Evolutionary conservation across 2,797 vertebrate genomes (phyloP).

Genomic region (Gobionotothen gibberifrons): DNA sequence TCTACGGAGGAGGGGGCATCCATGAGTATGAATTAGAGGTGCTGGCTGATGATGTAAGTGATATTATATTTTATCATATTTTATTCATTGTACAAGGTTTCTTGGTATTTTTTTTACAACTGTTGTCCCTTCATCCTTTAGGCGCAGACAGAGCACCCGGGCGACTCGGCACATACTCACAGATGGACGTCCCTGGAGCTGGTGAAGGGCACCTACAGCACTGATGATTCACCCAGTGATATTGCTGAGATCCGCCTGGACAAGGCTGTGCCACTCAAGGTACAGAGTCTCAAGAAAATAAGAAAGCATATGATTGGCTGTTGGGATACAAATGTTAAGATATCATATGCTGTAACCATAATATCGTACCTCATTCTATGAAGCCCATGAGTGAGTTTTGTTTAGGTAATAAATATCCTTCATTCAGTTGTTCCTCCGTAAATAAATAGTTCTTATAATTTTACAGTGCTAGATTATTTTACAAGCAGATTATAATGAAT

Average conservation of each 20-base stretch:
- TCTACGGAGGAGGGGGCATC: conserved; percentile 98
- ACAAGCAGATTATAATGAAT: too few relatives aligned
- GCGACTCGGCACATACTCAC: conserved; percentile 96
- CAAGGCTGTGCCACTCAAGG: conserved; percentile 98
- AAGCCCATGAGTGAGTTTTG: too few relatives aligned
- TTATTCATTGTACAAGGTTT: too few relatives aligned
- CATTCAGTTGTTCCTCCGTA: too few relatives aligned
- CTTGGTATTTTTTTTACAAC: not conserved
- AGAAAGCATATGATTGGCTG: not conserved
- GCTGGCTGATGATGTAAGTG: conserved; percentile 95
- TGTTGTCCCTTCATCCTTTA: conserved; percentile 40
- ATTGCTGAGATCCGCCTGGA: conserved; percentile 98
- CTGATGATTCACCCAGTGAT: conserved; percentile 97
- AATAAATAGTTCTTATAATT: too few relatives aligned
- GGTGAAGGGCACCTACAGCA: conserved; percentile 98
- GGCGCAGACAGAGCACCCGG: conserved; percentile 95
- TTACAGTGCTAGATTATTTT: too few relatives aligned
- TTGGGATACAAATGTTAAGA: not conserved
- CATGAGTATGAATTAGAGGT: conserved; percentile 98
- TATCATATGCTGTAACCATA: not conserved
- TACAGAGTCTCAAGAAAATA: conserved; percentile 49
- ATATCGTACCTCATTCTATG: not conserved
- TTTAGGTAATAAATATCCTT: too few relatives aligned
- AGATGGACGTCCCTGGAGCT: conserved; percentile 98
- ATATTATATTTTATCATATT: not conserved